These are phyloP conservation scores for Leuciscus idus DNA, from an alignment of 2,113 vertebrate species.

Conservation along the genomic window DNA sequence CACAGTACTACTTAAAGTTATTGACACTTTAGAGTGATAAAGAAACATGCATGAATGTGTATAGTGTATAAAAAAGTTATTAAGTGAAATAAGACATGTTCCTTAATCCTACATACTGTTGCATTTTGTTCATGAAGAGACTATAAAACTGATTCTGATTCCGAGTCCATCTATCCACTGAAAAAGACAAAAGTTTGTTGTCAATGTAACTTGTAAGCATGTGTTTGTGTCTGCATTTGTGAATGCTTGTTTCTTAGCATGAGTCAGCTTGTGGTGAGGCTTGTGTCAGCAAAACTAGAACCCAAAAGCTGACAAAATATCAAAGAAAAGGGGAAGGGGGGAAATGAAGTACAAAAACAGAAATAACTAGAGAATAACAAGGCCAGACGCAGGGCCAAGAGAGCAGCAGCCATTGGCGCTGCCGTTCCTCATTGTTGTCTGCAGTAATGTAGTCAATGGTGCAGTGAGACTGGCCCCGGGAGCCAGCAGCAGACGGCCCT, in stretches of 20 bases:
- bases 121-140: not conserved
- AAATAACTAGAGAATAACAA: constrained; percentile 4
- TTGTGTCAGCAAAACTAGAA: constrained; percentile 18
- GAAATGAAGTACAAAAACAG: constrained; percentile 11
- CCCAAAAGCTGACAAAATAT: constrained; percentile 6
- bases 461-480: constrained; percentile 47
- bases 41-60: no score
- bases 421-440: constrained; percentile 37
- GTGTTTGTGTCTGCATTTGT: not conserved
- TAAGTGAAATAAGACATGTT: not conserved
- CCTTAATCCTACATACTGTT: not conserved
- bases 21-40: no score
- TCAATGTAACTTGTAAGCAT: not conserved
- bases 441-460: constrained; percentile 50
- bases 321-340: not conserved
- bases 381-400: constrained; percentile 14
- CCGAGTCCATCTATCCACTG: not conserved
- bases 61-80: no score
- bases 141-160: not conserved
- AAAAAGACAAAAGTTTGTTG: constrained; percentile 7
- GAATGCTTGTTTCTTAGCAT: not conserved
- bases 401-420: constrained; percentile 27
- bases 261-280: not conserved
- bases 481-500: constrained; percentile 48
- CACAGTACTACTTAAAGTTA: no score